phyloP scores from a whole-genome alignment of 2,797 vertebrate genomes.

The Sebastes jordani region DNA sequence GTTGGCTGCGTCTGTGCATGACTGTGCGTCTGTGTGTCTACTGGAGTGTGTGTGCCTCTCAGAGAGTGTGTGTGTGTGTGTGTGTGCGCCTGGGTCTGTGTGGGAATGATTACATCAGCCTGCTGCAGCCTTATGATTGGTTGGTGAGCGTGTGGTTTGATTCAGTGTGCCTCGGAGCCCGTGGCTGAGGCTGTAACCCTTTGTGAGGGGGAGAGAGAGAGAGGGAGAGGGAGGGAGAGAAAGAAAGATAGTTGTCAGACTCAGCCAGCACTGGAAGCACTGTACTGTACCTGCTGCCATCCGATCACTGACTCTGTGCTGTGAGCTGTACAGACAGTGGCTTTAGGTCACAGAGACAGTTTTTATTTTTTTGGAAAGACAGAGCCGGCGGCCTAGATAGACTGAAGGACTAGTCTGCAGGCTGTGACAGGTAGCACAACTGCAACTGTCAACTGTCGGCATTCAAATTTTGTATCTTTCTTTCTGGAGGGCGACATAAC shows the following conservation, averaged over 20 bases:
- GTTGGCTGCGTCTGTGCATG: conserved; percentile 73
- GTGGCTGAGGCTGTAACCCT: conserved; percentile 86
- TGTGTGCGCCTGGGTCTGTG: conserved; percentile 76
- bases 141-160: conserved; percentile 89
- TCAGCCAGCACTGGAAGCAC: conserved; percentile 79
- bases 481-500: conserved; percentile 37
- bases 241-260: conserved; percentile 82
- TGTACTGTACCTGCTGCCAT: conserved; percentile 81
- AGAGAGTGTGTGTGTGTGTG: neutral
- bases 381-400: conserved; percentile 41
- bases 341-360: conserved; percentile 52
- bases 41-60: conserved; percentile 36
- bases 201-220: conserved; percentile 87
- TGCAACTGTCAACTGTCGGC: conserved; percentile 61
- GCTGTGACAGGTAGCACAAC: conserved; percentile 67
- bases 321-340: conserved; percentile 38
- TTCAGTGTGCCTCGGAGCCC: conserved; percentile 89
- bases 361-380: conserved; percentile 12
- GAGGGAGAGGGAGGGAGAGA: conserved; percentile 33
- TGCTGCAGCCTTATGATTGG: conserved; percentile 86
- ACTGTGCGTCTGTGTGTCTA: conserved; percentile 76
- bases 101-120: conserved; percentile 93
- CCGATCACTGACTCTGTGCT: conserved; percentile 69
- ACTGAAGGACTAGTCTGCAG: conserved; percentile 47
- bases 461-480: conserved; percentile 44